phyloP scores from a whole-genome alignment of 2,888 invertebrate genomes.

The Synanthedon tipuliformis region DNA sequence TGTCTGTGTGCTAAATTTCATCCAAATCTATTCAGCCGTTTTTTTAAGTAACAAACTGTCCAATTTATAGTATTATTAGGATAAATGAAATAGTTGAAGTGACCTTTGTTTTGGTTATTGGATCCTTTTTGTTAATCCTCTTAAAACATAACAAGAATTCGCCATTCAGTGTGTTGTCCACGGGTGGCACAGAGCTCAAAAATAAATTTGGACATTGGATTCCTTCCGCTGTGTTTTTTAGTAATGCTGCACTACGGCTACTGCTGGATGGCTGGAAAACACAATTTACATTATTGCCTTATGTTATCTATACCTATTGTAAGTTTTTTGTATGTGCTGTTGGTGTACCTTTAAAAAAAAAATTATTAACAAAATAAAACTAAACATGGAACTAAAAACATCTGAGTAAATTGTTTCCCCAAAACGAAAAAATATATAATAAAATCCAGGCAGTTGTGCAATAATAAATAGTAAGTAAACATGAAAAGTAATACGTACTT shows the following conservation, averaged over 20 bases:
- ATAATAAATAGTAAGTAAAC: neutral
- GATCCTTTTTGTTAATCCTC: constrained; percentile 91
- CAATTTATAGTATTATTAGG: neutral
- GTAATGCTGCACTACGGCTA: constrained; percentile 86
- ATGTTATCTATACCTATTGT: no score
- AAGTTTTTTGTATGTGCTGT: no score
- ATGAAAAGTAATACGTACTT: neutral
- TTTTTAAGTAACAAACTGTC: neutral
- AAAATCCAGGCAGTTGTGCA: neutral
- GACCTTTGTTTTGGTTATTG: constrained; percentile 90
- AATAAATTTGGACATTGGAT: constrained; percentile 27
- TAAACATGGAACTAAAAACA: neutral
- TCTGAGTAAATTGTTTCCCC: neutral
- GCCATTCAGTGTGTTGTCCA: constrained; percentile 78
- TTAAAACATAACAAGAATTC: constrained; percentile 84
- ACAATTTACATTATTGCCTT: no score
- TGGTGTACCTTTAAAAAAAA: no score
- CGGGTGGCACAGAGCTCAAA: constrained; percentile 47
- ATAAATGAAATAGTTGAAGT: neutral
- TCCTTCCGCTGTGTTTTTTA: constrained; percentile 62
- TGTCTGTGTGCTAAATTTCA: neutral
- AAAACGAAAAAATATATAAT: constrained; percentile 4
- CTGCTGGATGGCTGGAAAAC: constrained; percentile 85
- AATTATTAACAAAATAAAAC: neutral
- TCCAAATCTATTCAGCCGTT: neutral